Evolutionary conservation across 2,113 vertebrate genomes (phyloP).

Genomic region (Daphoenositta chrysoptera): DNA sequence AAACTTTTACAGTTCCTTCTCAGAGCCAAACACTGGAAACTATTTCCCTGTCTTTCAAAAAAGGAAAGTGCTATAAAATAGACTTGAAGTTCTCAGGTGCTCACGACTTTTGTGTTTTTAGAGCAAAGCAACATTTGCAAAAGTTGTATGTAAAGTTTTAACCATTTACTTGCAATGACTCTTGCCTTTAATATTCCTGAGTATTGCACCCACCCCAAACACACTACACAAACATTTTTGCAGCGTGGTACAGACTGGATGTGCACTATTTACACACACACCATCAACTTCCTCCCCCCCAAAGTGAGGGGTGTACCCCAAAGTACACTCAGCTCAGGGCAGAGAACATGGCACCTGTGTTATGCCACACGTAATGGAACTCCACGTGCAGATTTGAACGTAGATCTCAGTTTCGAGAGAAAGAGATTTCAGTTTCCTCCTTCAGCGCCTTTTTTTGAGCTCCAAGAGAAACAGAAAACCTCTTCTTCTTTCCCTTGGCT

Average conservation of each 20-base stretch:
- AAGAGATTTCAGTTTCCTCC: background rate
- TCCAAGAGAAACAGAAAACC: background rate
- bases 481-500: slow-evolving; percentile 34
- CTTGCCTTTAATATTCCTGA: background rate
- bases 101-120: background rate
- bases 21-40: background rate
- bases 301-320: too few relatives aligned
- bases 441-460: background rate
- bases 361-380: background rate
- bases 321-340: background rate
- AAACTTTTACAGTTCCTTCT: background rate
- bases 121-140: background rate
- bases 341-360: background rate
- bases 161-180: background rate
- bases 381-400: background rate
- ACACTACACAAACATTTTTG: background rate
- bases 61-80: background rate
- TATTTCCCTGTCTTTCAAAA: background rate
- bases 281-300: background rate
- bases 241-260: background rate
- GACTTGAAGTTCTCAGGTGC: background rate
- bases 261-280: background rate
- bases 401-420: background rate
- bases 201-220: background rate
- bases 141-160: background rate